Evolutionary conservation across 2,113 vertebrate genomes (phyloP).

Genomic region (Oncorhynchus keta): DNA sequence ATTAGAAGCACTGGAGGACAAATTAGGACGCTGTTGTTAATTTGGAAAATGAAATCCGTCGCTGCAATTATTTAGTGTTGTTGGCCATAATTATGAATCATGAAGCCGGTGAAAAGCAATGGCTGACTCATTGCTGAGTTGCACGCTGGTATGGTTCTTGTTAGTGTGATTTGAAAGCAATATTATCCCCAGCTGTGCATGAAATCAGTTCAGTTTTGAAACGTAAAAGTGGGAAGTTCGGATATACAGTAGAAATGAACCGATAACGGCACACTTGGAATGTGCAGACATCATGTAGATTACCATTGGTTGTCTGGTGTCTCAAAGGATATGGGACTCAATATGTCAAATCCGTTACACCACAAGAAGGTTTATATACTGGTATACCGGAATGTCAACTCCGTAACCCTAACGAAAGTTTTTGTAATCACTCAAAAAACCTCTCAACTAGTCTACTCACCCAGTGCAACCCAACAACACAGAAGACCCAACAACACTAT

Average conservation of each 20-base stretch:
- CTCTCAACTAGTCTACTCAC: too few species aligned
- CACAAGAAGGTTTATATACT: too few species aligned
- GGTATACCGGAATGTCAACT: too few species aligned
- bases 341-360: not conserved
- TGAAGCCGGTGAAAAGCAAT: constrained; percentile 32
- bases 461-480: not conserved
- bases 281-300: not conserved
- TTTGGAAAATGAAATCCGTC: constrained; percentile 59
- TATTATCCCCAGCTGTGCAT: constrained; percentile 64
- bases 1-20: constrained; percentile 51
- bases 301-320: not conserved
- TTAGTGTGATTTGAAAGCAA: constrained; percentile 46
- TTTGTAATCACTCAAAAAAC: too few species aligned
- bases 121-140: constrained; percentile 52
- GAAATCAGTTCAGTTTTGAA: constrained; percentile 55
- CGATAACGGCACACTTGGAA: not conserved
- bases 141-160: constrained; percentile 41
- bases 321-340: not conserved
- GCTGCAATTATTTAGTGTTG: constrained; percentile 61
- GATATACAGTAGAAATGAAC: constrained; percentile 24
- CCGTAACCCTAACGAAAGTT: too few species aligned
- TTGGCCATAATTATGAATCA: constrained; percentile 60
- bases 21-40: constrained; percentile 59
- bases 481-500: not conserved
- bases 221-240: constrained; percentile 48